A percentile compares a stretch with the other conserved stretches of the same genome.
These are phyloP conservation scores for Polypterus bichir DNA, from an alignment of 2,113 vertebrate genomes.

Conservation along the genomic window DNA sequence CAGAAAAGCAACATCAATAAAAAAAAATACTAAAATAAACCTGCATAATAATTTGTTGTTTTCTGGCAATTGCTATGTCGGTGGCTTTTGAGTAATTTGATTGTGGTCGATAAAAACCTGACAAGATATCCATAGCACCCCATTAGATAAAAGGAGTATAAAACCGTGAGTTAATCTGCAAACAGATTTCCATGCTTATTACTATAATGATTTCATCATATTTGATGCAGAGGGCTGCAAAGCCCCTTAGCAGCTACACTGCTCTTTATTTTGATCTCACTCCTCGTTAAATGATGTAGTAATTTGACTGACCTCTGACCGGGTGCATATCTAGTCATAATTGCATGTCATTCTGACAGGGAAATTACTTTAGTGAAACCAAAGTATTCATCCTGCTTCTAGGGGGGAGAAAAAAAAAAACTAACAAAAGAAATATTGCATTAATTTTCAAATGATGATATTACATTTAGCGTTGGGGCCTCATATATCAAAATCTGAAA, in stretches of 20 bases:
- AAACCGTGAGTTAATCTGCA: conserved; percentile 83
- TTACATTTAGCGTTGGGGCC: conserved; percentile 84
- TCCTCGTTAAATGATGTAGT: conserved; percentile 86
- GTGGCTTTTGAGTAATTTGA: conserved; percentile 68
- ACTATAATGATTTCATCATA: conserved; percentile 96
- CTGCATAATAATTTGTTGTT: conserved; percentile 49
- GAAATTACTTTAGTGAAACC: conserved; percentile 59
- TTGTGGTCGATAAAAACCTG: conserved; percentile 71
- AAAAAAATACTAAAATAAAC: conserved; percentile 22
- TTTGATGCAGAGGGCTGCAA: conserved; percentile 73
- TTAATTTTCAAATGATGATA: conserved; percentile 99
- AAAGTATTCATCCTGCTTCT: conserved; percentile 50
- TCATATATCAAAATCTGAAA: conserved; percentile 87
- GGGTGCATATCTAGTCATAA: conserved; percentile 74
- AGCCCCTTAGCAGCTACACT: conserved; percentile 64
- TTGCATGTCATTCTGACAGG: conserved; percentile 82
- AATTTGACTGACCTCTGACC: conserved; percentile 92
- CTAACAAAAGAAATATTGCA: conserved; percentile 98
- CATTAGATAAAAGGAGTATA: conserved; percentile 72
- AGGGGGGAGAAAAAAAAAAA: conserved; percentile 37
- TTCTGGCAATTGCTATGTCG: conserved; percentile 45
- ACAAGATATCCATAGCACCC: conserved; percentile 64
- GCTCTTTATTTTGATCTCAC: conserved; percentile 70
- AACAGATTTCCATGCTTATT: conserved; percentile 98
- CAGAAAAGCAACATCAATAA: conserved; percentile 24